Conservation (phyloP, 2,797 vertebrate species). For the Pipistrellus nathusii region DNA sequence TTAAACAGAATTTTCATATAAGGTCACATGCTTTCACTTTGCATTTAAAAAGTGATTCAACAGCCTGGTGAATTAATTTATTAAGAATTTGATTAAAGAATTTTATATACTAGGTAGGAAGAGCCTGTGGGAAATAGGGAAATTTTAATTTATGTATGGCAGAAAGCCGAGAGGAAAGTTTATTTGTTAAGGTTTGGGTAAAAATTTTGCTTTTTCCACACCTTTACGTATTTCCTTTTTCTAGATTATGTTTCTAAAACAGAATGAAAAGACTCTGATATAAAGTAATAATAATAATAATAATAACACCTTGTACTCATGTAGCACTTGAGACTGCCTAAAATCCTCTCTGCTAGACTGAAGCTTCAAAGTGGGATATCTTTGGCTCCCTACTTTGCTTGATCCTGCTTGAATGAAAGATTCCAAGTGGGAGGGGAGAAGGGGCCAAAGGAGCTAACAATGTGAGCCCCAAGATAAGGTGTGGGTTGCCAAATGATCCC, state of each 20-base stretch:
- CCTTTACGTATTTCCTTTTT: neutral
- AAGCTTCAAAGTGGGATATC: conserved; percentile 58
- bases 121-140: conserved; percentile 69
- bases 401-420: conserved; percentile 72
- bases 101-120: neutral
- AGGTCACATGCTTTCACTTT: conserved; percentile 32
- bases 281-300: conserved; percentile 43
- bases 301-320: conserved; percentile 45
- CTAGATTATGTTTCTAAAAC: conserved; percentile 18
- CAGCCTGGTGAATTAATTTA: conserved; percentile 37
- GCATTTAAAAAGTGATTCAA: neutral
- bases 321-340: conserved; percentile 51
- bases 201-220: conserved; percentile 37
- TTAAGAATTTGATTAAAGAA: conserved; percentile 14
- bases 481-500: neutral
- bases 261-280: conserved; percentile 1
- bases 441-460: neutral
- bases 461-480: conserved; percentile 6
- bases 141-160: neutral
- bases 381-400: conserved; percentile 59
- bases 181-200: neutral
- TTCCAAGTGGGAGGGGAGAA: conserved; percentile 51
- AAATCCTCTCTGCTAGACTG: conserved; percentile 54
- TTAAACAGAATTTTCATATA: neutral
- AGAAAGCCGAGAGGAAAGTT: neutral